These are phyloP conservation scores for Dinoponera quadriceps DNA, from an alignment of 1,140 invertebrate genomes.

Conservation along the genomic window DNA sequence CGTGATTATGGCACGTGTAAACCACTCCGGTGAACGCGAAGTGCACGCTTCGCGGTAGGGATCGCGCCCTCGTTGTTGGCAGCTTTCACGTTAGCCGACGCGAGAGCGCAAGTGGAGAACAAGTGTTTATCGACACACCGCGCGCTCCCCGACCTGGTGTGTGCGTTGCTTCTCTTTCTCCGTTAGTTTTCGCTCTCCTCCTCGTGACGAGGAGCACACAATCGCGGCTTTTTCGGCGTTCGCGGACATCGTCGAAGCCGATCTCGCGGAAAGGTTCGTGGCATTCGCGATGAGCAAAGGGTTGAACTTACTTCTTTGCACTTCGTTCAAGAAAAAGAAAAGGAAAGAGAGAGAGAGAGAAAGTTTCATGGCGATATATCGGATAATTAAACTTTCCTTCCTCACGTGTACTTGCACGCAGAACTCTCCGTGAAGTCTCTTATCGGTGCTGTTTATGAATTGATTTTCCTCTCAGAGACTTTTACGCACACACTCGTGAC, in stretches of 20 bases:
- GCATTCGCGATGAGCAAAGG: background rate
- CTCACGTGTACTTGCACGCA: no score
- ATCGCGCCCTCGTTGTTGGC: constrained; percentile 24
- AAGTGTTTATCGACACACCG: constrained; percentile 45
- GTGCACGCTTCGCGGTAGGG: background rate
- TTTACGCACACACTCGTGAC: no score
- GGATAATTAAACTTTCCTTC: no score
- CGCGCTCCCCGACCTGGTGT: constrained; percentile 6
- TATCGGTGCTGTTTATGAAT: no score
- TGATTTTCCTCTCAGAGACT: background rate
- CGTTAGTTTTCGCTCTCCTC: constrained; percentile 43
- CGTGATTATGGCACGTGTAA: constrained; percentile 34
- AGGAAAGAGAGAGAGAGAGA: no score
- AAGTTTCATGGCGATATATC: no score
- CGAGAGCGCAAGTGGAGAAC: constrained; percentile 47
- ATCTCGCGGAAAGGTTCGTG: background rate
- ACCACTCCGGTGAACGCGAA: background rate
- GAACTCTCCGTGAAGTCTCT: no score
- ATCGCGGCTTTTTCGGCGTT: background rate
- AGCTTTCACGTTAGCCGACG: constrained; percentile 29
- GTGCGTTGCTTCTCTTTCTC: background rate
- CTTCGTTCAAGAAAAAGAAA: background rate
- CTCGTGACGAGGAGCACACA: background rate
- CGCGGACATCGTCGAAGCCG: background rate
- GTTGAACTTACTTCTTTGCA: background rate